Evolutionary conservation across 2,888 invertebrate genomes (phyloP).

Genomic region (Seira ritae): DNA sequence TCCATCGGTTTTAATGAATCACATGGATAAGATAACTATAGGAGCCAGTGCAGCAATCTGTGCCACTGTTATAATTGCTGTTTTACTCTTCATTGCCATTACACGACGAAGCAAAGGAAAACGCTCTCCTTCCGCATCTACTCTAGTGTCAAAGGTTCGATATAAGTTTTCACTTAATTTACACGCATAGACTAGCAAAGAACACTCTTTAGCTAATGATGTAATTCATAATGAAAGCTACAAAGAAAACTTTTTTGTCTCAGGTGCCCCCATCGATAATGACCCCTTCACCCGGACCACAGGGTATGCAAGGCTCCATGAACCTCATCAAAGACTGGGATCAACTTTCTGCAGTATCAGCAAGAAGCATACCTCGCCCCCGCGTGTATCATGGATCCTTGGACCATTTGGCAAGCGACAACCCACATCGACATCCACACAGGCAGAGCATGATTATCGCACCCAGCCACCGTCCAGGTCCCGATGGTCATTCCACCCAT

Average conservation of each 20-base stretch:
- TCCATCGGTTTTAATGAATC: conserved; percentile 83
- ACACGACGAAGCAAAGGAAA: conserved; percentile 79
- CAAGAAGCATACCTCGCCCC: conserved; percentile 91
- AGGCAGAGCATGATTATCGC: conserved; percentile 52
- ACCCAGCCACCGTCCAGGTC: conserved; percentile 65
- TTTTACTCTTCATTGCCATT: conserved; percentile 92
- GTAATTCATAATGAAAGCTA: too few relatives aligned
- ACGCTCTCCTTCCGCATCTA: conserved; percentile 62
- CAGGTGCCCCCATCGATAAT: conserved; percentile 60
- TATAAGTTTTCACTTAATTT: not conserved
- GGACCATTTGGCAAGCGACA: conserved; percentile 61
- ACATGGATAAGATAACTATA: conserved; percentile 97
- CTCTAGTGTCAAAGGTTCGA: conserved; percentile 70
- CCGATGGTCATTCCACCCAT: conserved; percentile 72
- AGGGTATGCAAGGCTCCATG: conserved; percentile 67
- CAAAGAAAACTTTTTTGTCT: too few relatives aligned
- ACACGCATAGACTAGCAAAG: too few relatives aligned
- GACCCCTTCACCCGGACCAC: conserved; percentile 67
- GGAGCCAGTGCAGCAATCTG: conserved; percentile 89
- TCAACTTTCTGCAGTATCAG: conserved; percentile 93
- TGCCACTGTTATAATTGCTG: conserved; percentile 92
- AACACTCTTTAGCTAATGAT: too few relatives aligned
- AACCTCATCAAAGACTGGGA: conserved; percentile 82
- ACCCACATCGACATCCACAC: conserved; percentile 30
- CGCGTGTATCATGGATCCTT: conserved; percentile 81